phyloP scores from a whole-genome alignment of 2,113 vertebrate species.

The Salvelinus fontinalis region DNA sequence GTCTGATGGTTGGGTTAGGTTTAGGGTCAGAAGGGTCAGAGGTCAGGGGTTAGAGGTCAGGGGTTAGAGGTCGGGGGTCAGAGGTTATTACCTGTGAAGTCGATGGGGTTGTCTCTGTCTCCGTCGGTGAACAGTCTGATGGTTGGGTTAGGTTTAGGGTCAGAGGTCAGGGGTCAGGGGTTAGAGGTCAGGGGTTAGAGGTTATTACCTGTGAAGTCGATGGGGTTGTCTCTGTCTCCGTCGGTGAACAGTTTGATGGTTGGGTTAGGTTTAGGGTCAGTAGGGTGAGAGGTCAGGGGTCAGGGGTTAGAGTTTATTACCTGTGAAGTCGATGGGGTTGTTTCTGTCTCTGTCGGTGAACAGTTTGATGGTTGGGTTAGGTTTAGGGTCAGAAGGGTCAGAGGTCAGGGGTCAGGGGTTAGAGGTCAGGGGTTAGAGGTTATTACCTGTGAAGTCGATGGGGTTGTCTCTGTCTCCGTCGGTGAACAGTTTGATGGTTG shows the following conservation, averaged over 20 bases:
- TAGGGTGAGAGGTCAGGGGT: neutral
- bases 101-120: no score
- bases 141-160: no score
- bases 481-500: slow-evolving; percentile 82
- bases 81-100: no score
- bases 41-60: no score
- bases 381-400: neutral
- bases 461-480: slow-evolving; percentile 79
- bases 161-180: no score
- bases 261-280: neutral
- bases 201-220: slow-evolving; percentile 72
- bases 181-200: neutral
- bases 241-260: slow-evolving; percentile 18
- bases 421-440: neutral
- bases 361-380: neutral
- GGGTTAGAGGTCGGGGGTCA: no score
- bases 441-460: slow-evolving; percentile 70
- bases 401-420: no score
- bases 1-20: no score
- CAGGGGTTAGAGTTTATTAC: slow-evolving; percentile 40
- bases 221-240: slow-evolving; percentile 76
- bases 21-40: no score
- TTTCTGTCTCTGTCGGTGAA: slow-evolving; percentile 74
- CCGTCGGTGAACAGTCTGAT: no score
- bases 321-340: slow-evolving; percentile 72